Evolutionary conservation across 2,888 invertebrate species (phyloP), one percentile per base, ranked within the genome.

Genomic region (Eupithecia subfuscata): DNA sequence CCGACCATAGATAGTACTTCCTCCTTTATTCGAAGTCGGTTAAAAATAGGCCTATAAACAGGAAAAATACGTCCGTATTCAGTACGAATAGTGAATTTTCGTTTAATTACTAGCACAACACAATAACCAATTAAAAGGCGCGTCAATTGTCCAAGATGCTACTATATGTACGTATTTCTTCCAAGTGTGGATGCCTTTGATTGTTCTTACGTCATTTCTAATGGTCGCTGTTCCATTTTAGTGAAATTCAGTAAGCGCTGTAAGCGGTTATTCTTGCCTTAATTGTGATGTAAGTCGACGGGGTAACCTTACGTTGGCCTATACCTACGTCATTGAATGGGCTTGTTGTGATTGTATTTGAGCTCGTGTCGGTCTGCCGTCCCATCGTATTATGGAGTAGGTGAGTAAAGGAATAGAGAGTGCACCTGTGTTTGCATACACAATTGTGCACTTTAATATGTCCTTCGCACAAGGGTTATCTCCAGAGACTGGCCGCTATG

Each of bases 191-290:
- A 22, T 73, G 76, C 73, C 79, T 79, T 78, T 71, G 74, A 73
- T 80, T 78, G 74, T 71, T 77, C 76, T 82, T 85, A 83, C 87
- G 87, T 86, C 86, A 86, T 79, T 82, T 81, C 40, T 84, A 82
- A 85, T 85, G 75, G 84, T n/a, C 74, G 64, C 69, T 78, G 79
- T 77, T 76, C 80, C 80, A 83, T 82, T 85, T 81, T 76, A 76
- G 81, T 77, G 77, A 78, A 82, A 78, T 77, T 78, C 75, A 76
- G 74, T 71, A 71, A 56, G 69, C 64, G n/a, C 63, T 74, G 65
- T 65, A 45, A 40, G 71, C 69, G 56, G 69, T 75, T 75, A 79
- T 74, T 72, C 70, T 70, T 40, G 69, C 72, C 75, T 69, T 70
- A 67, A 75, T 73, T 73, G 70, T 68, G 69, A 63, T 70, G 70